Evolutionary conservation across 2,888 invertebrate species (phyloP).

Genomic region (Parnassius glacialis): DNA sequence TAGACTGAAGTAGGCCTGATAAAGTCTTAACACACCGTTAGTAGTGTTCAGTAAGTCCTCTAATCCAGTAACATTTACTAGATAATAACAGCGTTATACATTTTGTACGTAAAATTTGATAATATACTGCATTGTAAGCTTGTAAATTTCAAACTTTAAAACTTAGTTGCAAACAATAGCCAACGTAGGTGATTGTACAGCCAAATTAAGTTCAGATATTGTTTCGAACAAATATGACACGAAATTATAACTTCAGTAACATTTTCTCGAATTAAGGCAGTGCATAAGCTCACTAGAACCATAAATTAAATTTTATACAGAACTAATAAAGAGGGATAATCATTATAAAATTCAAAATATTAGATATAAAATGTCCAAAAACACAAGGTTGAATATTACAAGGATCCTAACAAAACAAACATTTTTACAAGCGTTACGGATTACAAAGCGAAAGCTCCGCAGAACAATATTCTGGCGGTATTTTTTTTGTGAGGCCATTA

Average conservation of each 20-base stretch:
- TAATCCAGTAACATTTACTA: no score
- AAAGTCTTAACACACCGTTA: no score
- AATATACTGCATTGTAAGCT: conserved; percentile 7
- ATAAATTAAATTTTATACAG: no score
- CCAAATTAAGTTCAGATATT: conserved; percentile 20
- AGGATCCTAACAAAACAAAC: conserved; percentile 20
- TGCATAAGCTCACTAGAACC: no score
- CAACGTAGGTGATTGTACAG: conserved; percentile 19
- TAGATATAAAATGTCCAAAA: conserved; percentile 4
- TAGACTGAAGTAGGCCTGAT: no score
- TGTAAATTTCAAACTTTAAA: conserved; percentile 9
- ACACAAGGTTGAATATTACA: conserved; percentile 15
- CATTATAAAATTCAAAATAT: neutral
- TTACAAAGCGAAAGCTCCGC: conserved; percentile 13
- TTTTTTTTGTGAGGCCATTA: conserved; percentile 9
- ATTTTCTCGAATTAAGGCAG: no score
- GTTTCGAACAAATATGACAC: conserved; percentile 15
- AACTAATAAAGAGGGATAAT: no score
- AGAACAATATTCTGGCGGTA: conserved; percentile 4
- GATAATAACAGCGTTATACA: neutral
- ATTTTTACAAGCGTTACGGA: conserved; percentile 18
- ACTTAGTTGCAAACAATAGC: conserved; percentile 9
- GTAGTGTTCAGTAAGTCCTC: no score
- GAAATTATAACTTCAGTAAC: no score
- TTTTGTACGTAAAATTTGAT: conserved; percentile 11